phyloP scores from a whole-genome alignment of 1,140 invertebrate genomes.

The Scaptomyza montana region DNA sequence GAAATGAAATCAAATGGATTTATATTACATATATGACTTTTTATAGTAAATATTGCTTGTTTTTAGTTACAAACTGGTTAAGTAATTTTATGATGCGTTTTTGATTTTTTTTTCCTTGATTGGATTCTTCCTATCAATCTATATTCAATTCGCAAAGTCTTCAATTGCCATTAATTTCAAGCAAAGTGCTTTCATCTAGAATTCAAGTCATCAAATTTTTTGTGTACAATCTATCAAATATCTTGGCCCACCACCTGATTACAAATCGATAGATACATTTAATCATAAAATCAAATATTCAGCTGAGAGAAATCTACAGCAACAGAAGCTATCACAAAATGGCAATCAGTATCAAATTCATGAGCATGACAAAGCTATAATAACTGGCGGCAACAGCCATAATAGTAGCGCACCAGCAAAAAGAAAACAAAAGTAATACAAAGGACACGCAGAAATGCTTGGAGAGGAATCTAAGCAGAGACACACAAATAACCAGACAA shows the following conservation, averaged over 20 bases:
- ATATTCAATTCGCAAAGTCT: conserved; percentile 17
- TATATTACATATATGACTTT: background rate
- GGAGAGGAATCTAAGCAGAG: conserved; percentile 28
- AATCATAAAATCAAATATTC: conserved; percentile 46
- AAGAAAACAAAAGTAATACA: background rate
- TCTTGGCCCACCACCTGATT: conserved; percentile 51
- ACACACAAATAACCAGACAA: conserved; percentile 38
- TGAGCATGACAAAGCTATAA: conserved; percentile 79
- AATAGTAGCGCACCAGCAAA: conserved; percentile 10
- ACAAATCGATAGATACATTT: conserved; percentile 73
- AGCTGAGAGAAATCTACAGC: conserved; percentile 26
- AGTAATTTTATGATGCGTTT: background rate
- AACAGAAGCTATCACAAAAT: conserved; percentile 59
- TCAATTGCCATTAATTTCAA: conserved; percentile 31
- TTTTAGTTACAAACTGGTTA: too few relatives aligned
- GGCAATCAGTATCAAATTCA: conserved; percentile 79
- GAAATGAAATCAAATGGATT: too few relatives aligned
- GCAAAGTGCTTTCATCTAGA: conserved; percentile 22
- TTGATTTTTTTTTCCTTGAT: background rate
- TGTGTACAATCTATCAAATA: conserved; percentile 41
- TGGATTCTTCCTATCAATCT: conserved; percentile 9
- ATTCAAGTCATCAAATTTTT: conserved; percentile 40
- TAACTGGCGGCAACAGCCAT: conserved; percentile 47
- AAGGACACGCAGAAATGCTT: conserved; percentile 28
- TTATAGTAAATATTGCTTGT: too few relatives aligned